Conservation (phyloP, 2,113 vertebrate genomes). For the Pelecanoides urinatrix region DNA sequence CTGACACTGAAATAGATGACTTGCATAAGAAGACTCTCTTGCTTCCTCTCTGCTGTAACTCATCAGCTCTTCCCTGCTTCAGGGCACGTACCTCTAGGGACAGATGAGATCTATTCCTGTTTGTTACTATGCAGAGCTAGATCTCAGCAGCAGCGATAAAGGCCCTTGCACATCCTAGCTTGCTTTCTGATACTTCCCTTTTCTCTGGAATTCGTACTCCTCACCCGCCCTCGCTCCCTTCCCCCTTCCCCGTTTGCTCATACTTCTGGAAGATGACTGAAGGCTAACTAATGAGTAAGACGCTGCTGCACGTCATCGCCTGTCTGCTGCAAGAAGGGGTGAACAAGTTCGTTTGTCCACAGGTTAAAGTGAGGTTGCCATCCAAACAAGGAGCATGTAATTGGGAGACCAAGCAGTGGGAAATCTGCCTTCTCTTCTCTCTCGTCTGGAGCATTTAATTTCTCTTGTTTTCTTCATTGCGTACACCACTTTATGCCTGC, state of each 20-base stretch:
- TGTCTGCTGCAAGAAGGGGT: slow-evolving; percentile 66
- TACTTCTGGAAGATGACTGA: slow-evolving; percentile 71
- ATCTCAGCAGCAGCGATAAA: slow-evolving; percentile 42
- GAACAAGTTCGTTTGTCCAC: slow-evolving; percentile 70
- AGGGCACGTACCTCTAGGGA: slow-evolving; percentile 57
- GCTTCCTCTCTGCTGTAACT: slow-evolving; percentile 46
- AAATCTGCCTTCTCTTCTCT: slow-evolving; percentile 29
- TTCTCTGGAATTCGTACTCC: slow-evolving; percentile 53
- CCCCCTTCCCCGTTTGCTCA: slow-evolving; percentile 67
- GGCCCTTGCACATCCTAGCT: slow-evolving; percentile 51
- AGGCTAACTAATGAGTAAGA: slow-evolving; percentile 73
- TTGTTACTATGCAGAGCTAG: slow-evolving; percentile 24
- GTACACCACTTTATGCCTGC: slow-evolving; percentile 7
- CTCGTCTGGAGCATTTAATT: slow-evolving; percentile 36
- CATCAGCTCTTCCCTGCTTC: slow-evolving; percentile 31
- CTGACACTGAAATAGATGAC: not conserved
- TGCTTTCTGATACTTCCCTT: slow-evolving; percentile 61
- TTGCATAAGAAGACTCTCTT: slow-evolving; percentile 22
- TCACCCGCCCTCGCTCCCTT: not conserved
- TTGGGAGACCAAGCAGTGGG: slow-evolving; percentile 37
- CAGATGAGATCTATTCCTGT: slow-evolving; percentile 52
- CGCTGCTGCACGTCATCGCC: slow-evolving; percentile 56
- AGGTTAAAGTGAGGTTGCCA: slow-evolving; percentile 39
- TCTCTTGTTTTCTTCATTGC: slow-evolving; percentile 42
- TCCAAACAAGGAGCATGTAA: slow-evolving; percentile 12